A percentile compares a stretch with the other conserved stretches of the same genome.
Evolutionary conservation across 2,113 vertebrate species (phyloP).

Genomic region (Sinosuthora webbiana): DNA sequence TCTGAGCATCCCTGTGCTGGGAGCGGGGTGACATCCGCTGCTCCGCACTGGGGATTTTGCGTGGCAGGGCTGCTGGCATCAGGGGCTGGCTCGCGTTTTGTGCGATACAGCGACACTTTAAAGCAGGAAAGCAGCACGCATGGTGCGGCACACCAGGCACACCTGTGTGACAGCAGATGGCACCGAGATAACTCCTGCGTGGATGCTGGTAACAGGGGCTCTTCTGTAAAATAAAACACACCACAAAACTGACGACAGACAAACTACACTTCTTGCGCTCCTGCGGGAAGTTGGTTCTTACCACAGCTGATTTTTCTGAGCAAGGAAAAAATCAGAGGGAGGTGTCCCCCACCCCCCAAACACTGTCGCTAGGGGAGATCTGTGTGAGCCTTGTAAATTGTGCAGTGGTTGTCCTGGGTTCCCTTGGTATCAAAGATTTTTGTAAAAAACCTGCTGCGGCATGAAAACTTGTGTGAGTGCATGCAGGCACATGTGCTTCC

Average conservation of each 20-base stretch:
- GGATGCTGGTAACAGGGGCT: not conserved
- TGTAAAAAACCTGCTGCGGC: not conserved
- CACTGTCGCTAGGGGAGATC: not conserved
- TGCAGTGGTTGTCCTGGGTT: not conserved
- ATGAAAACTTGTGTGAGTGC: not conserved
- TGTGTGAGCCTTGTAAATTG: not conserved
- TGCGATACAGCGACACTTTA: not conserved
- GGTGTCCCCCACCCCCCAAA: fast-evolving
- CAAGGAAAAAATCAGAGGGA: not conserved
- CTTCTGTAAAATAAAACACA: not conserved
- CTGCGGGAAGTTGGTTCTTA: not conserved
- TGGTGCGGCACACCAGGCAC: not conserved
- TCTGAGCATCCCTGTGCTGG: not conserved
- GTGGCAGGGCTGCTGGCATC: not conserved
- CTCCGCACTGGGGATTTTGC: not conserved
- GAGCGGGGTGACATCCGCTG: fast-evolving
- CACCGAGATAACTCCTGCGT: not conserved
- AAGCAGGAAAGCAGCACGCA: not conserved
- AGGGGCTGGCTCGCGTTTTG: not conserved
- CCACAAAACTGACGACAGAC: not conserved
- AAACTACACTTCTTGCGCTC: not conserved
- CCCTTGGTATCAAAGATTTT: not conserved
- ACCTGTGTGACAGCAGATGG: conserved; percentile 18
- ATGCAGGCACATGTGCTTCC: not conserved
- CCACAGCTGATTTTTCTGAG: not conserved